Evolutionary conservation across 1,140 invertebrate genomes (phyloP).

Genomic region (Rhopalosiphum padi): DNA sequence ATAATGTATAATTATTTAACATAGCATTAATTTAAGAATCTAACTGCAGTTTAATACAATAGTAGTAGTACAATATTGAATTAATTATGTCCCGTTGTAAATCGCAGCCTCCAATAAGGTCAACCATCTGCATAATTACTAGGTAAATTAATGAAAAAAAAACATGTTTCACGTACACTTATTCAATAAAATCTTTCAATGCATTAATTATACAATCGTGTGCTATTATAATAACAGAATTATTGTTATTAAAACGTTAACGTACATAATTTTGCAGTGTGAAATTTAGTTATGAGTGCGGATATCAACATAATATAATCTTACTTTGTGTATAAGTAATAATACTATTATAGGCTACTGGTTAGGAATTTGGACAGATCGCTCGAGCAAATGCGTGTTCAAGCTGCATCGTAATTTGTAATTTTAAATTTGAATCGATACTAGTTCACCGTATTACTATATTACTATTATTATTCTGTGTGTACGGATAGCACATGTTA

Average conservation of each 20-base stretch:
- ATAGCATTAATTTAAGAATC: background rate
- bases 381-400: background rate
- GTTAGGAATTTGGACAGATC: background rate
- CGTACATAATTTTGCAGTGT: background rate
- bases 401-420: background rate
- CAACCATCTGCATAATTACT: background rate
- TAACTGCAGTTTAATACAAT: background rate
- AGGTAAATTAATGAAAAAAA: background rate
- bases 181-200: background rate
- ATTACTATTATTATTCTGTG: background rate
- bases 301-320: background rate
- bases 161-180: background rate
- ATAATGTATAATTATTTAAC: background rate
- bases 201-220: background rate
- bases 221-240: background rate
- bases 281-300: background rate
- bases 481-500: background rate
- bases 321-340: no score
- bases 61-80: background rate
- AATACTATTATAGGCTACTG: background rate
- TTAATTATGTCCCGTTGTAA: background rate
- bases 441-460: background rate
- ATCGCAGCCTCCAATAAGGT: background rate
- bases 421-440: background rate
- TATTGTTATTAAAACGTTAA: background rate